phyloP scores from a whole-genome alignment of 2,797 vertebrate genomes.

The Eulemur mongoz region DNA sequence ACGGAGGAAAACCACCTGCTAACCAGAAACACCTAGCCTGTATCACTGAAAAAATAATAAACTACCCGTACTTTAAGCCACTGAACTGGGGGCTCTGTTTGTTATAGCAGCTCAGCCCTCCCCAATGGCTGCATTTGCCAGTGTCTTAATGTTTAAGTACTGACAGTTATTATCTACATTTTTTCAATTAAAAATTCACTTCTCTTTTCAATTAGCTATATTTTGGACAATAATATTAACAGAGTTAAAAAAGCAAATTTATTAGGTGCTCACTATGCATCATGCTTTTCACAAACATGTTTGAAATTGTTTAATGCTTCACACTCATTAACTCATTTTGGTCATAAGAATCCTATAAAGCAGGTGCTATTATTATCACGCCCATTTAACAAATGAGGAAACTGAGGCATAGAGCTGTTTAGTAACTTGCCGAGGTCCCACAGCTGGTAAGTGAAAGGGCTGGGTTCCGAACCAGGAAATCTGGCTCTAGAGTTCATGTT shows the following conservation, averaged over 20 bases:
- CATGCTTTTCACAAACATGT: background rate
- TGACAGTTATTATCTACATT: background rate
- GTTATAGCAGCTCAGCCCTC: background rate
- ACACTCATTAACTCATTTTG: background rate
- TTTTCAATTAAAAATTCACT: background rate
- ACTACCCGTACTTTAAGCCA: background rate
- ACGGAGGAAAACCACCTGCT: background rate
- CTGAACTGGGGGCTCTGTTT: background rate
- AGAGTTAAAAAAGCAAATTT: background rate
- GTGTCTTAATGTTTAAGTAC: background rate
- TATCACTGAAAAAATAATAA: background rate
- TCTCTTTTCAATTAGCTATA: background rate
- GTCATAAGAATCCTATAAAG: background rate
- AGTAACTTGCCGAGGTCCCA: background rate
- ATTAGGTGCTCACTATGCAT: background rate
- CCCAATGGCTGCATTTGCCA: background rate
- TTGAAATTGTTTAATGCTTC: background rate
- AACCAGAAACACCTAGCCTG: background rate
- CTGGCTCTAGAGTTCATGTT: background rate
- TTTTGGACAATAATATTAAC: background rate
- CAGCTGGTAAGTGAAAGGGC: background rate
- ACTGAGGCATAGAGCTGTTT: background rate
- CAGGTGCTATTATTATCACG: background rate
- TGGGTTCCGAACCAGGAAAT: background rate
- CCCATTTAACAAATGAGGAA: background rate